Conservation (phyloP, 2,797 vertebrate species). For the Chanos chanos region DNA sequence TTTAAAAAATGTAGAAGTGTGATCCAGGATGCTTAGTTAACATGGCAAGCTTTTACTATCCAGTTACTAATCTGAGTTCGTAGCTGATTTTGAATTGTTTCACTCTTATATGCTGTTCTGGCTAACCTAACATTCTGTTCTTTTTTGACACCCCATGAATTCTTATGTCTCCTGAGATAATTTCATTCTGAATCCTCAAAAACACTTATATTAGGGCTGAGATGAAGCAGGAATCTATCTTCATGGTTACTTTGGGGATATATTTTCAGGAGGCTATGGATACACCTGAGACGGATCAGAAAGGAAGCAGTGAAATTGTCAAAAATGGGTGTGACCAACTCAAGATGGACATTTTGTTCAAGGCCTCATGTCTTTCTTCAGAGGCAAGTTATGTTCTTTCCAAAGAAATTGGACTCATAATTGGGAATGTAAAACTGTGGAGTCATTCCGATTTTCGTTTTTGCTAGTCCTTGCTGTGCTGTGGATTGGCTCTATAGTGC, state of each 20-base stretch:
- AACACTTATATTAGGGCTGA: no score
- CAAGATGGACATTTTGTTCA: conserved; percentile 7
- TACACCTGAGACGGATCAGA: conserved; percentile 31
- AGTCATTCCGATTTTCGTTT: background rate
- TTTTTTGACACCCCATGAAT: no score
- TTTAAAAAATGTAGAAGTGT: background rate
- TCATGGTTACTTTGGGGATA: background rate
- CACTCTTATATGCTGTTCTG: background rate
- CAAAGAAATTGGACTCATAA: background rate
- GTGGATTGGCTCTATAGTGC: no score
- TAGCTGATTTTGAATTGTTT: no score
- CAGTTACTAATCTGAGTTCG: no score
- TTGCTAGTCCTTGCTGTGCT: background rate
- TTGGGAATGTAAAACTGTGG: background rate
- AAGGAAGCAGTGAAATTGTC: background rate
- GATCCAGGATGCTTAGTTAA: background rate
- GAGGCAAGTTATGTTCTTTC: conserved; percentile 29
- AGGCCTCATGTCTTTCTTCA: conserved; percentile 43
- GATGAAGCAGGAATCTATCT: no score
- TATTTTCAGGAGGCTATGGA: conserved; percentile 32
- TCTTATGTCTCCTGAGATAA: no score
- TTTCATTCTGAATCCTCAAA: background rate
- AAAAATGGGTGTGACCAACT: background rate
- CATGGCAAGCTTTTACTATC: no score
- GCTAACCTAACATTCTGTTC: no score